These are phyloP conservation scores for Protobothrops flavoviridis DNA, from an alignment of 2,113 vertebrate genomes.

Conservation along the genomic window DNA sequence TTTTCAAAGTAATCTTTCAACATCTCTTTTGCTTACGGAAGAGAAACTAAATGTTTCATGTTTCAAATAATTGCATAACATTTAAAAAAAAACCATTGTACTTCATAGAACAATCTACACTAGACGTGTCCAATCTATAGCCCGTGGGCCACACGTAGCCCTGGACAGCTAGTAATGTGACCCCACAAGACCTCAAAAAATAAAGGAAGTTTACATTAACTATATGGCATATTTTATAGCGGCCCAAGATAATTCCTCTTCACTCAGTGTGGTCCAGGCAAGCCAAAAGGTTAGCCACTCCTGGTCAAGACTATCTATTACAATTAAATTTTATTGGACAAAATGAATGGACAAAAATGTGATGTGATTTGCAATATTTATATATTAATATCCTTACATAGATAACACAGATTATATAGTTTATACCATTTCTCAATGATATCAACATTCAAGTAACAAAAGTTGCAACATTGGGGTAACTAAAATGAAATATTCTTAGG, in stretches of 20 bases:
- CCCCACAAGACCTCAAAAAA: neutral
- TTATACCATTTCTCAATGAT: neutral
- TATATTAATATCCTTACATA: neutral
- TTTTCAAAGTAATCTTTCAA: slow-evolving; percentile 6
- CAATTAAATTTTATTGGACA: neutral
- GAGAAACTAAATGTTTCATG: slow-evolving; percentile 35
- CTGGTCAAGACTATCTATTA: neutral
- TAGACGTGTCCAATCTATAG: neutral
- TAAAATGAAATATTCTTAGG: neutral
- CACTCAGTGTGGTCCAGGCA: neutral
- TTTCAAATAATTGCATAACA: neutral
- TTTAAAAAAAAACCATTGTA: neutral
- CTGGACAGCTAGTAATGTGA: neutral
- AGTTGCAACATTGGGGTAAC: neutral
- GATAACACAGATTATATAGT: neutral
- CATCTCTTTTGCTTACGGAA: neutral
- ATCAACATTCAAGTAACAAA: neutral
- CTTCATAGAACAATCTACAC: neutral
- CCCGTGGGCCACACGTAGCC: neutral
- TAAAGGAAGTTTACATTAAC: neutral
- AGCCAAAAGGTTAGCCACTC: neutral
- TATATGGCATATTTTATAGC: neutral
- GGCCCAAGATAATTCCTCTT: neutral
- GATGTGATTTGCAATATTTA: neutral
- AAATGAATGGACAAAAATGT: neutral